Evolutionary conservation across 2,888 invertebrate species (phyloP).

Genomic region (Scaptomyza reducta): DNA sequence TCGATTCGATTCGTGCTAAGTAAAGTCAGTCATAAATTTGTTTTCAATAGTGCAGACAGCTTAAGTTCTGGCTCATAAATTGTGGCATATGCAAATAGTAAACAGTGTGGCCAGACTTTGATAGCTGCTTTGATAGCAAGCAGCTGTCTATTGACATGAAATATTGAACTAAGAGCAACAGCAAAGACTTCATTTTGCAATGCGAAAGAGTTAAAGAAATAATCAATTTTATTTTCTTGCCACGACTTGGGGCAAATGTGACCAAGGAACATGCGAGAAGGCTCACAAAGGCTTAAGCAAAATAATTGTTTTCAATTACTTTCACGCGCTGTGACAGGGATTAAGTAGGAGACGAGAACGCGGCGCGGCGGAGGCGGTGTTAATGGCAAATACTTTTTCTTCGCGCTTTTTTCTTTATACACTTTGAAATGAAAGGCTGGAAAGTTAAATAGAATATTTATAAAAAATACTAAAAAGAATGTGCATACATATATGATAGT

Average conservation of each 20-base stretch:
- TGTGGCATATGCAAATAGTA: background rate
- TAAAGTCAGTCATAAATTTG: constrained; percentile 67
- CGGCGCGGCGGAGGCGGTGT: background rate
- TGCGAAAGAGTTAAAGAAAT: background rate
- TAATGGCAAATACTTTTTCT: background rate
- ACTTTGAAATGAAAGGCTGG: no score
- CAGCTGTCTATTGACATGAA: constrained; percentile 23
- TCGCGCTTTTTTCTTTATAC: no score
- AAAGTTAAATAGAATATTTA: no score
- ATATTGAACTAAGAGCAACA: constrained; percentile 4
- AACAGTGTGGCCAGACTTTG: constrained; percentile 25
- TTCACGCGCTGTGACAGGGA: background rate
- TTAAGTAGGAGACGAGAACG: background rate
- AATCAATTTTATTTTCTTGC: constrained; percentile 5
- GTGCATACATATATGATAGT: no score
- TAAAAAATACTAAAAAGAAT: no score
- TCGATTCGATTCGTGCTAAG: constrained; percentile 53
- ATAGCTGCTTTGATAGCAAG: background rate
- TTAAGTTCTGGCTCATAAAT: constrained; percentile 12
- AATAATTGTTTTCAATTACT: constrained; percentile 28
- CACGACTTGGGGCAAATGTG: background rate
- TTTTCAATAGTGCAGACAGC: constrained; percentile 28
- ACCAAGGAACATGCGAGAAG: constrained; percentile 2
- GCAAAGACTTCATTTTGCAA: background rate
- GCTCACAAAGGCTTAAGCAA: background rate